phyloP scores from a whole-genome alignment of 2,113 vertebrate species.

The Rhabdomys dilectus region DNA sequence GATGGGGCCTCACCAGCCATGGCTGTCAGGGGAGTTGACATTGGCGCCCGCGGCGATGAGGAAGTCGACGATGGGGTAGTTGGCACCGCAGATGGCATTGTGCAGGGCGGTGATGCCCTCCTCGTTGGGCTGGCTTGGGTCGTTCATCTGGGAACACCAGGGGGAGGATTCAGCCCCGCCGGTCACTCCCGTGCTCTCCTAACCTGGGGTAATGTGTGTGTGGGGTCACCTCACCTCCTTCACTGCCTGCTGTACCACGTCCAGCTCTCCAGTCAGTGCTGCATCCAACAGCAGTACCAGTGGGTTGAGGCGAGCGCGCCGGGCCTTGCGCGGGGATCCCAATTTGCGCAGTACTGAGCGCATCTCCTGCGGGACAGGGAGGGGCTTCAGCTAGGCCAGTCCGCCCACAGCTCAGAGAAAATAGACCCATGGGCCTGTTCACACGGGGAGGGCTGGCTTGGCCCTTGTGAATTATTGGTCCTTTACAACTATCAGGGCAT shows the following conservation, averaged over 20 bases:
- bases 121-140: slow-evolving; percentile 94
- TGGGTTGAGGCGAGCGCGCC: slow-evolving; percentile 90
- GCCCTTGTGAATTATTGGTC: not conserved
- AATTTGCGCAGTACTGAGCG: slow-evolving; percentile 89
- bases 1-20: slow-evolving; percentile 91
- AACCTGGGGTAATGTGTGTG: not conserved
- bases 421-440: not conserved
- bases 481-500: not conserved
- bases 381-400: not conserved
- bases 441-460: too few species aligned
- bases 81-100: slow-evolving; percentile 95
- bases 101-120: slow-evolving; percentile 96
- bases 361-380: slow-evolving; percentile 85
- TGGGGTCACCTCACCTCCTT: slow-evolving; percentile 85
- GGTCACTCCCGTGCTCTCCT: not conserved
- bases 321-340: slow-evolving; percentile 79
- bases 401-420: not conserved
- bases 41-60: slow-evolving; percentile 92
- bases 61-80: slow-evolving; percentile 92
- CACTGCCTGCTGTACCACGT: slow-evolving; percentile 91
- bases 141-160: slow-evolving; percentile 87
- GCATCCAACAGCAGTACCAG: slow-evolving; percentile 94
- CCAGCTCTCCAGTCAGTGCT: slow-evolving; percentile 92
- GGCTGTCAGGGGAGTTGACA: slow-evolving; percentile 94
- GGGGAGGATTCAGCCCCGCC: not conserved